Percentiles rank a stretch among this genome's conserved stretches.
Conservation (phyloP, 2,888 invertebrate genomes). For the Scaptodrosophila latifasciaeformis region DNA sequence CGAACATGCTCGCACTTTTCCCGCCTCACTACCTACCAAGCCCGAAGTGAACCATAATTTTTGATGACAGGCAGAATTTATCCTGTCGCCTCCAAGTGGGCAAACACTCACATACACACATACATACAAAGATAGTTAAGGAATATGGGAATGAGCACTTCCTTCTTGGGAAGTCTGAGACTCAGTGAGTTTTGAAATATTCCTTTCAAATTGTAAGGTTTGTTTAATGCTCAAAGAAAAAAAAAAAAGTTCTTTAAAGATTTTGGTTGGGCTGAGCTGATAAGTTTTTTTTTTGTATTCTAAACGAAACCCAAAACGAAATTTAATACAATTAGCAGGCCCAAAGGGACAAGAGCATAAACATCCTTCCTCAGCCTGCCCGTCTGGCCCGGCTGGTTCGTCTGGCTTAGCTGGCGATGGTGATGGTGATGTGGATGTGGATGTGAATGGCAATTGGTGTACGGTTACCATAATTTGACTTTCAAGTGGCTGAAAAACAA, state of each 20-base stretch:
- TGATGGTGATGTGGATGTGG: not conserved
- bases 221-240: too few species aligned
- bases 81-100: constrained; percentile 16
- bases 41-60: constrained; percentile 14
- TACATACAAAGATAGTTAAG: constrained; percentile 3
- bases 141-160: constrained; percentile 25
- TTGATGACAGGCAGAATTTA: constrained; percentile 15
- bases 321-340: constrained; percentile 34
- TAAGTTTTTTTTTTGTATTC: not conserved
- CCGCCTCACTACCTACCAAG: too few species aligned
- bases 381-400: not conserved
- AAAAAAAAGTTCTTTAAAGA: not conserved
- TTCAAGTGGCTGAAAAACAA: constrained; percentile 13
- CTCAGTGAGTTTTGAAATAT: constrained; percentile 6
- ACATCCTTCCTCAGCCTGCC: constrained; percentile 57
- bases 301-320: constrained; percentile 23
- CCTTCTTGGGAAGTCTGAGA: not conserved
- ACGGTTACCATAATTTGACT: constrained; percentile 14
- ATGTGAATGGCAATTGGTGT: constrained; percentile 38
- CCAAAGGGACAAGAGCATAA: constrained; percentile 28
- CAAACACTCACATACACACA: not conserved
- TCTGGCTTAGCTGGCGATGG: not conserved
- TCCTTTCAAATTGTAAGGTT: not conserved
- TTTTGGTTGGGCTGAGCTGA: not conserved
- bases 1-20: constrained; percentile 1